Conservation (phyloP, 2,113 vertebrate species). For the Lampris incognitus region DNA sequence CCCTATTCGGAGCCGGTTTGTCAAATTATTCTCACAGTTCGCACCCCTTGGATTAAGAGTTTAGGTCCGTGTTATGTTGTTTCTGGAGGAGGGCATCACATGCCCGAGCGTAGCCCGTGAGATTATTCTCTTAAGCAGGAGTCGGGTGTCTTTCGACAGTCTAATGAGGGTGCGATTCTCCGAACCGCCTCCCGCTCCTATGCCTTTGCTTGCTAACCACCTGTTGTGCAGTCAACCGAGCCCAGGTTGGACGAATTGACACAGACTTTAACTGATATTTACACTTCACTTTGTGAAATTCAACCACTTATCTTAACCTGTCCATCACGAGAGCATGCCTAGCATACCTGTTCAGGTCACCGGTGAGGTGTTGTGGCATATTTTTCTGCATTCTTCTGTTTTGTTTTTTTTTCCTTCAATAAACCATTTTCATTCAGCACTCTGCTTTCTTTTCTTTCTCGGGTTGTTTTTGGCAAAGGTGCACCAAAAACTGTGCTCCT, state of each 20-base stretch:
- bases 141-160: slow-evolving; percentile 52
- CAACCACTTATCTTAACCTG: slow-evolving; percentile 8
- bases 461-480: neutral
- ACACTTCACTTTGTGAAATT: slow-evolving; percentile 27
- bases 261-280: slow-evolving; percentile 25
- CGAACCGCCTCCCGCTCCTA: slow-evolving; percentile 19
- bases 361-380: slow-evolving; percentile 78
- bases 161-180: slow-evolving; percentile 68
- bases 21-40: no score
- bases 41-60: slow-evolving; percentile 10
- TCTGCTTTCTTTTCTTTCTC: slow-evolving; percentile 14
- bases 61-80: slow-evolving; percentile 50
- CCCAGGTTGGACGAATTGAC: slow-evolving; percentile 31
- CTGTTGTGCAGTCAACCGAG: slow-evolving; percentile 24
- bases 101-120: slow-evolving; percentile 63
- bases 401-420: slow-evolving; percentile 89
- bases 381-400: slow-evolving; percentile 82
- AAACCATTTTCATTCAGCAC: slow-evolving; percentile 71
- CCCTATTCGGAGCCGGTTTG: slow-evolving; percentile 16
- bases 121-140: slow-evolving; percentile 62
- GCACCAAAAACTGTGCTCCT: no score
- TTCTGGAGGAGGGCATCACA: slow-evolving; percentile 62
- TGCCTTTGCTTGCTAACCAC: slow-evolving; percentile 61
- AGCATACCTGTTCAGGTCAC: slow-evolving; percentile 53
- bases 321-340: slow-evolving; percentile 20